Evolutionary conservation across 2,888 invertebrate genomes (phyloP).

Genomic region (Macrosiphum euphorbiae): DNA sequence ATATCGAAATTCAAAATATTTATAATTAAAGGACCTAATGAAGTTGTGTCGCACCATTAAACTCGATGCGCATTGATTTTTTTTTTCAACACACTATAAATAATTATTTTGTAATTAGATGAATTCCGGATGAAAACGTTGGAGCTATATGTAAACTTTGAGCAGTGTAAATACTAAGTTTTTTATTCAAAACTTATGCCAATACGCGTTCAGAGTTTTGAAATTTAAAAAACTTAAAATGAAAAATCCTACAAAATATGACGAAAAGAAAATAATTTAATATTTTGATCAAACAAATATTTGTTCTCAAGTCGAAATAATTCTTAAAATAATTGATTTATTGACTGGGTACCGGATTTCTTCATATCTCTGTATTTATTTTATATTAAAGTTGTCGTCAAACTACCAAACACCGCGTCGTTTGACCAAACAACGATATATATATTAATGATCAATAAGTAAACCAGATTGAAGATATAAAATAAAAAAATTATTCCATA

Average conservation of each 20-base stretch:
- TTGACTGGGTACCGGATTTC: background rate
- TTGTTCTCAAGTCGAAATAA: background rate
- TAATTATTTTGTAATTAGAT: background rate
- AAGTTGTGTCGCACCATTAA: background rate
- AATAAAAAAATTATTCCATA: background rate
- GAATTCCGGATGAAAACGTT: background rate
- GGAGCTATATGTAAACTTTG: background rate
- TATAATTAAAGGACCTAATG: background rate
- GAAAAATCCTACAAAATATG: background rate
- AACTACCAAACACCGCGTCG: too few relatives aligned
- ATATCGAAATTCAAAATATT: background rate
- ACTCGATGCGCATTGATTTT: background rate
- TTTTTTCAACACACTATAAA: background rate
- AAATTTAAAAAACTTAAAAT: background rate
- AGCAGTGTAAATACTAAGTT: background rate
- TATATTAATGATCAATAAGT: background rate
- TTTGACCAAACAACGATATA: too few relatives aligned
- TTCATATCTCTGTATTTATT: too few relatives aligned
- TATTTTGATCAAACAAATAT: background rate
- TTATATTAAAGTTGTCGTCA: too few relatives aligned
- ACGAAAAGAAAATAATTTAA: background rate
- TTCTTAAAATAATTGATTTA: background rate
- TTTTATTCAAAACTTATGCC: conserved; percentile 2
- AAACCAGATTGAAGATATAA: background rate
- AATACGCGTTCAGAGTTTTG: background rate